Evolutionary conservation across 2,888 invertebrate species (phyloP).

Genomic region (Mimumesa dahlbomi): DNA sequence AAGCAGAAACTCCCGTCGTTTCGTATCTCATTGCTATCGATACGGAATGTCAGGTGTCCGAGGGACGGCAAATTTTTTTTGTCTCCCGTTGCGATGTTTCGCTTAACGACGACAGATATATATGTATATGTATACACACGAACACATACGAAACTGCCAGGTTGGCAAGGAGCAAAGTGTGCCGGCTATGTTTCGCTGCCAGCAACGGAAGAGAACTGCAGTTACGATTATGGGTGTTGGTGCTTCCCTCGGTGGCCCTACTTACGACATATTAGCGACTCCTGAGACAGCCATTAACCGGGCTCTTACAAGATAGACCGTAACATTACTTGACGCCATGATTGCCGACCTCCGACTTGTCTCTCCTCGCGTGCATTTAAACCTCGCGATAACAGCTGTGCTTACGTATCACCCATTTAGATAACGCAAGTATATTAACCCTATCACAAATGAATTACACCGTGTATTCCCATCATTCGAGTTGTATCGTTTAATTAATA

Average conservation of each 20-base stretch:
- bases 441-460: constrained; percentile 9
- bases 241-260: constrained; percentile 34
- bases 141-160: too few species aligned
- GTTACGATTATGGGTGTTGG: constrained; percentile 64
- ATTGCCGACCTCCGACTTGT: constrained; percentile 52
- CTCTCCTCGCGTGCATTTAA: constrained; percentile 16
- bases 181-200: background rate
- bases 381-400: constrained; percentile 28
- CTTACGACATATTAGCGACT: constrained; percentile 68
- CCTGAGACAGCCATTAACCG: constrained; percentile 62
- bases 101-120: too few species aligned
- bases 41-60: too few species aligned
- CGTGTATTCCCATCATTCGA: background rate
- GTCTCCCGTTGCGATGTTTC: too few species aligned
- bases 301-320: constrained; percentile 62
- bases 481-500: constrained; percentile 25
- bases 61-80: too few species aligned
- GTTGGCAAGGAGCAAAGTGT: too few species aligned
- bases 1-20: too few species aligned
- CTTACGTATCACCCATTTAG: constrained; percentile 39
- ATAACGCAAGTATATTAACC: constrained; percentile 31
- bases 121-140: too few species aligned
- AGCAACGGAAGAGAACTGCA: constrained; percentile 56
- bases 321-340: constrained; percentile 59
- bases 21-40: too few species aligned